Base-by-base conservation (phyloP, 1,140 invertebrate genomes). In the Dendrolimus punctatus region DNA sequence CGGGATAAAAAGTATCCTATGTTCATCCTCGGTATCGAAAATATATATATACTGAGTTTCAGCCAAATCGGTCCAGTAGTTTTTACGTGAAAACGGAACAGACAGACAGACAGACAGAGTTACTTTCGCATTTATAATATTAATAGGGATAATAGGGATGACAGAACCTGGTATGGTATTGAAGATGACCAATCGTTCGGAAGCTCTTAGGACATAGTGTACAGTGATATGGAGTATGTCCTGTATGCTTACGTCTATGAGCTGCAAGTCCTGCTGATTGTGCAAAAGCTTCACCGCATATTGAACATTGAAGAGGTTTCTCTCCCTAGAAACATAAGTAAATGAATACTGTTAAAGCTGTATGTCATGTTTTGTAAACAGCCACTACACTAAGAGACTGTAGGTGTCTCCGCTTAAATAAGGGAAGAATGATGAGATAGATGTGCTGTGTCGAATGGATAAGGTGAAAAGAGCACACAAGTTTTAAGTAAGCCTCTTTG, bases 211-310 rank as follows among this genome's bases (percentile, higher is more conserved):
- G 78, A 53, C 87, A 88, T 6, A 88, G 51, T 4, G 70, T 58
- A 62, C 88, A 89, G 39, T 71, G 62, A 58, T 88, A 89, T 6
- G 89, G 89, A 52, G 74, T 79, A 54, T 88, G 85, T 0, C 89
- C 89, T 4, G 88, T 88, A 62, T 91, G 90, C 9, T 87, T 88
- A 4, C 87, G 72, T 50, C 73, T 79, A 61, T 91, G 90, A 4
- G 81, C 79, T n/a, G 77, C 77, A 10, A 90, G 60, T 5, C 83
- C 84, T 0, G 87, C 72, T 5, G 82, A 80, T 44, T 89, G 88
- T 2, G 88, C 87, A 67, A 90, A 90, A 6, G 75, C 66, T 53
- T 88, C 81, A 0, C 83, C 85, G 62, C 89, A 90, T 6, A 76
- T 62, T 0, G 70, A 53, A 64, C 89, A 89, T 40, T 60, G 54